Evolutionary conservation across 1,140 invertebrate species (phyloP).

Genomic region (Drosophila arawakana): DNA sequence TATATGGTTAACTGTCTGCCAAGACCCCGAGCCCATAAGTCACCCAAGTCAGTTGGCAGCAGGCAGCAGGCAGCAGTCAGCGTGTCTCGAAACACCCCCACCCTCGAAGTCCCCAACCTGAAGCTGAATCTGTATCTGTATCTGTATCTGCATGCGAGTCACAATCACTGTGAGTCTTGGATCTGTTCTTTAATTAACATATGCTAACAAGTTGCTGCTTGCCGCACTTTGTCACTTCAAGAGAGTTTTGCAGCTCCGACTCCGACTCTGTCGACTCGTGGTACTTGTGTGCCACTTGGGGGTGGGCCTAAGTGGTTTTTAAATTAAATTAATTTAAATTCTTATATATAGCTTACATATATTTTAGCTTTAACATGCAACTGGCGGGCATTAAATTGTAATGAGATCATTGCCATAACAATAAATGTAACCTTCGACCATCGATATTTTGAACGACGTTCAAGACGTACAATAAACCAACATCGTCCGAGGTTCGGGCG

Average conservation of each 20-base stretch:
- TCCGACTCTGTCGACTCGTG: not conserved
- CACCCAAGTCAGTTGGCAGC: constrained; percentile 74
- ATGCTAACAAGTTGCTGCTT: constrained; percentile 79
- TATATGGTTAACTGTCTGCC: constrained; percentile 57
- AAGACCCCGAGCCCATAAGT: constrained; percentile 55
- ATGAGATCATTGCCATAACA: constrained; percentile 77
- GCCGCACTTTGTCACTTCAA: constrained; percentile 81
- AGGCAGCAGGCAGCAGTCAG: constrained; percentile 31
- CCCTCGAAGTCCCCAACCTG: not conserved
- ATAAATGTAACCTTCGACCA: no score
- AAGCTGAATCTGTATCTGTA: constrained; percentile 9
- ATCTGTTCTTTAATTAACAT: constrained; percentile 75
- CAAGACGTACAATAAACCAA: no score
- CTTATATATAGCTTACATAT: not conserved
- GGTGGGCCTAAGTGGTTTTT: constrained; percentile 82
- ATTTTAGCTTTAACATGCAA: constrained; percentile 31
- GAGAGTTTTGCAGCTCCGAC: constrained; percentile 31
- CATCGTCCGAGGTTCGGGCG: no score
- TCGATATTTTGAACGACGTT: no score
- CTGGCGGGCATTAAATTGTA: constrained; percentile 72
- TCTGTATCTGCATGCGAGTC: constrained; percentile 7
- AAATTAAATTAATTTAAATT: constrained; percentile 82
- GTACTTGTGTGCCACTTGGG: constrained; percentile 61
- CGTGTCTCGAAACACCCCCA: constrained; percentile 28
- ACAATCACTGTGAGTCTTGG: constrained; percentile 16